Conservation (phyloP, 2,113 vertebrate species). For the Physeter macrocephalus region DNA sequence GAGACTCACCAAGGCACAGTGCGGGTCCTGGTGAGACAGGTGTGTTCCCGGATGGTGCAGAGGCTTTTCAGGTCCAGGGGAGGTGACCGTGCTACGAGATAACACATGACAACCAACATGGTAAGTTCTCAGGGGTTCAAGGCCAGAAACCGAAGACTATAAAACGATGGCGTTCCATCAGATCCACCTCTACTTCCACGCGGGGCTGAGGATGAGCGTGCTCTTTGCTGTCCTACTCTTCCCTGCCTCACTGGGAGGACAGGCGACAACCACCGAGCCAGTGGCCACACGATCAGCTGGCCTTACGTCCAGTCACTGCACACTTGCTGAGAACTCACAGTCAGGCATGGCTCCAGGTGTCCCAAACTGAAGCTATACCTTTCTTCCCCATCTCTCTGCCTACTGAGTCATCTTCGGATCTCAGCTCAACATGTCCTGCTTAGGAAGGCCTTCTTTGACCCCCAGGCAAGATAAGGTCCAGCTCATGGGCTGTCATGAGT, state of each 20-base stretch:
- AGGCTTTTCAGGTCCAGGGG: constrained; percentile 92
- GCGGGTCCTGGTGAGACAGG: constrained; percentile 85
- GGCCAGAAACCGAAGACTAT: background rate
- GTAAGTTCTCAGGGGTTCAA: background rate
- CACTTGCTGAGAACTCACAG: background rate
- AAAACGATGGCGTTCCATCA: background rate
- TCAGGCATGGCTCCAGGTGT: background rate
- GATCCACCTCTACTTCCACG: background rate
- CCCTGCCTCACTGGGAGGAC: background rate
- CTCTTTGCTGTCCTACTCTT: background rate
- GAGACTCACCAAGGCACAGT: constrained; percentile 90
- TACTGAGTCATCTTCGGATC: background rate
- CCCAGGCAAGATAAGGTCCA: background rate
- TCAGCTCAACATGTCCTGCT: background rate
- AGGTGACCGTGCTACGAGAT: constrained; percentile 88
- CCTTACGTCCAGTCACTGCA: background rate
- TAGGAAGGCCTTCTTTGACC: background rate
- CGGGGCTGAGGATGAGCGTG: background rate
- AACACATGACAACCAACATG: background rate
- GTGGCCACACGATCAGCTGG: background rate
- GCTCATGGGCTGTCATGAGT: background rate
- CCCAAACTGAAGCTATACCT: background rate
- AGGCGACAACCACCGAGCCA: background rate
- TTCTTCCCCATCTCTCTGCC: background rate
- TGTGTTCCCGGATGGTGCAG: constrained; percentile 92